phyloP scores from a whole-genome alignment of 2,113 vertebrate species.

The Tragelaphus imberbis region DNA sequence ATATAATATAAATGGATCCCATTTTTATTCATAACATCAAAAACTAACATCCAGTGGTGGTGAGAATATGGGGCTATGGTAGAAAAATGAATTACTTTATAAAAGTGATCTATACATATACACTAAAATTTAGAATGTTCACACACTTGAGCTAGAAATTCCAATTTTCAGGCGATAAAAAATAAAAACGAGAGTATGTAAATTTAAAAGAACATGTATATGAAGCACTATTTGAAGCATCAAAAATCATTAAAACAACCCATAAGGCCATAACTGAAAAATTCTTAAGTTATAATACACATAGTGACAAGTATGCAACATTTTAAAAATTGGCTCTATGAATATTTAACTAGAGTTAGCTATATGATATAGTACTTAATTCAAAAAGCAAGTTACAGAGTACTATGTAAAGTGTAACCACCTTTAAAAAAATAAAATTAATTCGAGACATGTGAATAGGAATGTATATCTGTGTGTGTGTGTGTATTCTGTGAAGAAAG shows the following conservation, averaged over 20 bases:
- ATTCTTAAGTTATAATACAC: not conserved
- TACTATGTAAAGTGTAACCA: not conserved
- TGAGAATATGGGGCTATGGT: not conserved
- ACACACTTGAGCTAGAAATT: not conserved
- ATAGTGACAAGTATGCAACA: not conserved
- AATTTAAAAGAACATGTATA: not conserved
- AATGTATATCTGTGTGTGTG: not conserved
- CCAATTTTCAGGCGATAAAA: not conserved
- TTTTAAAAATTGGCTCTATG: not conserved
- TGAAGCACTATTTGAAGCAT: not conserved
- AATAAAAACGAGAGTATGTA: not conserved
- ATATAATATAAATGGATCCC: not conserved
- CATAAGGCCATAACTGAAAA: not conserved
- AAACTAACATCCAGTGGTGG: not conserved
- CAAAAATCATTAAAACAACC: not conserved
- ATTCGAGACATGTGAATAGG: not conserved
- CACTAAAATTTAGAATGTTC: not conserved
- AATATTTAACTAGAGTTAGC: not conserved
- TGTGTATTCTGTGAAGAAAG: not conserved
- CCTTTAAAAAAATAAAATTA: not conserved
- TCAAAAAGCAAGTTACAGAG: not conserved
- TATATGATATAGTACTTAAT: not conserved
- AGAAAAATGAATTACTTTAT: not conserved
- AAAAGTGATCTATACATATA: not conserved
- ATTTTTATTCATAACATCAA: not conserved